Conservation (phyloP, 37 sponge, comb jelly and placozoan genomes). For the Agelas oroides region DNA sequence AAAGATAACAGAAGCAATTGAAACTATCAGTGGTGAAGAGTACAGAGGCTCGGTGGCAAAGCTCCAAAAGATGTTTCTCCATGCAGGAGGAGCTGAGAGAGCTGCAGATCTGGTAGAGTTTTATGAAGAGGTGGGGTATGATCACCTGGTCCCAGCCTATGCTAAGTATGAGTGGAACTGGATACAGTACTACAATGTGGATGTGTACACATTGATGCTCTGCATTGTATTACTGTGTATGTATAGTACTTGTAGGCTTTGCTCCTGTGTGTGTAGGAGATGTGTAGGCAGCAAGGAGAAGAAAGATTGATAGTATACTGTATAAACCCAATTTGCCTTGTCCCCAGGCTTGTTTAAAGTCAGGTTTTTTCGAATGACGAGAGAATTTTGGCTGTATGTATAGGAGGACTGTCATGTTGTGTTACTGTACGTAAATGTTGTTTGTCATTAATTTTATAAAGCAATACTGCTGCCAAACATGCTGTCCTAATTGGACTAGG, state of each 20-base stretch:
- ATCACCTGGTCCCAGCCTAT: constrained; percentile 65
- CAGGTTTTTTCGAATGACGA: too few relatives aligned
- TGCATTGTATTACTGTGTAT: neutral
- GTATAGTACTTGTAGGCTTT: neutral
- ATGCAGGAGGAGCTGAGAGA: constrained; percentile 55
- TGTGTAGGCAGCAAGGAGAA: too few relatives aligned
- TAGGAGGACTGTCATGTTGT: too few relatives aligned
- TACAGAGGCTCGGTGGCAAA: constrained; percentile 9
- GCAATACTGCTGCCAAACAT: too few relatives aligned
- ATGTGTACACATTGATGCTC: constrained; percentile 44
- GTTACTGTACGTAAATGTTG: too few relatives aligned
- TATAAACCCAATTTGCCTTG: too few relatives aligned
- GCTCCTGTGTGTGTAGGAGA: too few relatives aligned
- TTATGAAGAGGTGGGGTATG: constrained; percentile 67
- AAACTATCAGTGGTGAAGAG: constrained; percentile 1
- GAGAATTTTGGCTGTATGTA: too few relatives aligned
- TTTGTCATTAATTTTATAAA: too few relatives aligned
- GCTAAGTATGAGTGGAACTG: constrained; percentile 73
- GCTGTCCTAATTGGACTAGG: too few relatives aligned
- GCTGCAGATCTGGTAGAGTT: constrained; percentile 72
- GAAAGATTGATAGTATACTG: too few relatives aligned
- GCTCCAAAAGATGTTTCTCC: constrained; percentile 27
- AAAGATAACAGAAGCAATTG: constrained; percentile 2
- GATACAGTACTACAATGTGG: constrained; percentile 76
- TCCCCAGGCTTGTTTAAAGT: too few relatives aligned